A percentile compares a stretch with the other conserved stretches of the same genome.
These are phyloP conservation scores for Hylyphantes graminicola DNA, from an alignment of 1,140 invertebrate species.

Conservation along the genomic window DNA sequence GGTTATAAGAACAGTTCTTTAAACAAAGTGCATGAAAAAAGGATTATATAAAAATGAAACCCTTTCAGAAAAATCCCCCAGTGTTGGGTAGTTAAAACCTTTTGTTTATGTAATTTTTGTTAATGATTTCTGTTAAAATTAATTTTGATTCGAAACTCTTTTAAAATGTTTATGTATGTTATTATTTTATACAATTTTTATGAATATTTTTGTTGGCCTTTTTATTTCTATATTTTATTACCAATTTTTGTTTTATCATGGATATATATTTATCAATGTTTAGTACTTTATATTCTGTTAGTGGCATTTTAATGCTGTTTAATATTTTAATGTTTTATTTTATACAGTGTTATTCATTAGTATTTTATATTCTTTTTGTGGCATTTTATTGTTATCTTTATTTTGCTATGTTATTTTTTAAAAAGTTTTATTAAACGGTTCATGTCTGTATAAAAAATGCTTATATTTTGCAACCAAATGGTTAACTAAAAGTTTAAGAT, in stretches of 20 bases:
- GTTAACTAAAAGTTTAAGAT: not conserved
- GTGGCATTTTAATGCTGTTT: not conserved
- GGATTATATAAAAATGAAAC: not conserved
- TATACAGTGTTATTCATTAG: not conserved
- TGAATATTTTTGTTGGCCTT: not conserved
- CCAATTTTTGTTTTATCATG: not conserved
- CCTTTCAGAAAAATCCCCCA: not conserved
- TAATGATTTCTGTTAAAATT: not conserved
- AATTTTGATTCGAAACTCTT: not conserved
- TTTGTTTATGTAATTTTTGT: not conserved
- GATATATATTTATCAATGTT: not conserved
- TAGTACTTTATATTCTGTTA: not conserved
- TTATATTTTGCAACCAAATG: not conserved
- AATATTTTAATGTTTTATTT: not conserved
- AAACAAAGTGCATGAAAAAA: not conserved
- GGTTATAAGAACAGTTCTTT: not conserved
- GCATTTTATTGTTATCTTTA: too few species aligned
- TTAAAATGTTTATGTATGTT: not conserved
- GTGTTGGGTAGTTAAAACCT: not conserved
- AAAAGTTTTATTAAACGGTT: too few species aligned
- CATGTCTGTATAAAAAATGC: too few species aligned
- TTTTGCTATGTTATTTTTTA: too few species aligned
- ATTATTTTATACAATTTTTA: not conserved
- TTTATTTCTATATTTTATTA: not conserved
- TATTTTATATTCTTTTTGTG: not conserved